Evolutionary conservation across 2,888 invertebrate genomes (phyloP).

Genomic region (Linyphia triangularis): DNA sequence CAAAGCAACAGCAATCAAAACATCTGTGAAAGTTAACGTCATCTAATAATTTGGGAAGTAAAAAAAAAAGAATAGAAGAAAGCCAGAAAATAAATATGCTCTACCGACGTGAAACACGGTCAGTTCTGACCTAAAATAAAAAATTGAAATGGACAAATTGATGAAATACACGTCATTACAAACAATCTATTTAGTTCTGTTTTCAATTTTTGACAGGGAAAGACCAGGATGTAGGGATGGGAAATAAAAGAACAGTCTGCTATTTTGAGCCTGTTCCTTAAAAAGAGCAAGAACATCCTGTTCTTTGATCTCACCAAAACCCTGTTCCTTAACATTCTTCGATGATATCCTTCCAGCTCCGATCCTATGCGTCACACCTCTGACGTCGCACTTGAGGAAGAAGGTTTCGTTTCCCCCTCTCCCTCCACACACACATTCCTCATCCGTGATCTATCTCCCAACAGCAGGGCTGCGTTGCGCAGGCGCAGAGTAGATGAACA

Average conservation of each 20-base stretch:
- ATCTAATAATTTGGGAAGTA: conserved; percentile 38
- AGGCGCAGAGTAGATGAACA: too few species aligned
- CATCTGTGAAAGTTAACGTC: conserved; percentile 67
- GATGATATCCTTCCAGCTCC: too few species aligned
- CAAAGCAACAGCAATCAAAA: conserved; percentile 51
- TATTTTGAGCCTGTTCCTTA: too few species aligned
- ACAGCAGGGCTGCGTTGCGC: too few species aligned
- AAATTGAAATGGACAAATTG: background rate
- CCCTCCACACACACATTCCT: too few species aligned
- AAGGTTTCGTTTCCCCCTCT: too few species aligned
- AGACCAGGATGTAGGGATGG: background rate
- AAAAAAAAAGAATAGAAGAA: background rate
- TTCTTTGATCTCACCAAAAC: too few species aligned
- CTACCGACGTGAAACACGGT: background rate
- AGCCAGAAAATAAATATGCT: background rate
- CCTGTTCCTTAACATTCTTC: too few species aligned
- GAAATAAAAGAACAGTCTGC: background rate
- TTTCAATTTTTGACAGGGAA: conserved; percentile 5
- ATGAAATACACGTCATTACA: conserved; percentile 48
- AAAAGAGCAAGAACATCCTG: too few species aligned
- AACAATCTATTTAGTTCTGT: background rate
- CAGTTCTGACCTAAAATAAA: background rate
- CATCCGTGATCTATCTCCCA: too few species aligned
- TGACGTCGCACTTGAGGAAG: too few species aligned
- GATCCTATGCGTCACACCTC: too few species aligned